phyloP scores from a whole-genome alignment of 2,888 invertebrate species.

The Tinea pellionella region DNA sequence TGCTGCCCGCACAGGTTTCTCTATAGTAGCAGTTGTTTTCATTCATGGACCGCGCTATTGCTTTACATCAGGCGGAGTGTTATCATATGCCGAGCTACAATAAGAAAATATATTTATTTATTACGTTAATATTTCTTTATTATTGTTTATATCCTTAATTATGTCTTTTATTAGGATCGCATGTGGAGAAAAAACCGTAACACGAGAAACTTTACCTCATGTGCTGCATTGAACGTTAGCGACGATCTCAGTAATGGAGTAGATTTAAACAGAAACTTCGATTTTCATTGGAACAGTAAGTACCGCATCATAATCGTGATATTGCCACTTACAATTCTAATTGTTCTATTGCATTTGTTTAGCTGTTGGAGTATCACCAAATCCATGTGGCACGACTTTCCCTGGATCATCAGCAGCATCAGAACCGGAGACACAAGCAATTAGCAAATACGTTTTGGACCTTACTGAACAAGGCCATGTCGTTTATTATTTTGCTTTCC shows the following conservation, averaged over 20 bases:
- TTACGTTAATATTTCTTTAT: too few relatives aligned
- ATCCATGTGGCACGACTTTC: slow-evolving; percentile 58
- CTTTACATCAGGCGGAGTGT: too few relatives aligned
- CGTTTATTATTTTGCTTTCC: slow-evolving; percentile 62
- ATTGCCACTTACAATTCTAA: neutral
- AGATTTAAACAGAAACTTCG: slow-evolving; percentile 47
- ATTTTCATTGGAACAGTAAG: slow-evolving; percentile 45
- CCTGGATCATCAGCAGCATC: slow-evolving; percentile 60
- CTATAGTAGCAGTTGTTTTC: too few relatives aligned
- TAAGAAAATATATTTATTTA: too few relatives aligned
- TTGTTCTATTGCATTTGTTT: slow-evolving; percentile 10
- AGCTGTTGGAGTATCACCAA: slow-evolving; percentile 44
- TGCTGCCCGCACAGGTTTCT: too few relatives aligned
- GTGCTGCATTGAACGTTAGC: slow-evolving; percentile 20
- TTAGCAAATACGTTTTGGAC: slow-evolving; percentile 35
- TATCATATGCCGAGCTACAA: too few relatives aligned
- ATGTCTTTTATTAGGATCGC: slow-evolving; percentile 68
- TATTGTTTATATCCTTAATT: too few relatives aligned
- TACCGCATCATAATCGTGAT: slow-evolving; percentile 9
- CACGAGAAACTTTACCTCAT: slow-evolving; percentile 28
- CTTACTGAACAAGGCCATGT: slow-evolving; percentile 30
- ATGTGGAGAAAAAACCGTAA: slow-evolving; percentile 74
- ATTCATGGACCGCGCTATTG: too few relatives aligned
- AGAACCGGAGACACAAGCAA: slow-evolving; percentile 57
- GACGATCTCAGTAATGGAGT: slow-evolving; percentile 51